Evolutionary conservation across 2,888 invertebrate species (phyloP).

Genomic region (Fragum whitleyi): DNA sequence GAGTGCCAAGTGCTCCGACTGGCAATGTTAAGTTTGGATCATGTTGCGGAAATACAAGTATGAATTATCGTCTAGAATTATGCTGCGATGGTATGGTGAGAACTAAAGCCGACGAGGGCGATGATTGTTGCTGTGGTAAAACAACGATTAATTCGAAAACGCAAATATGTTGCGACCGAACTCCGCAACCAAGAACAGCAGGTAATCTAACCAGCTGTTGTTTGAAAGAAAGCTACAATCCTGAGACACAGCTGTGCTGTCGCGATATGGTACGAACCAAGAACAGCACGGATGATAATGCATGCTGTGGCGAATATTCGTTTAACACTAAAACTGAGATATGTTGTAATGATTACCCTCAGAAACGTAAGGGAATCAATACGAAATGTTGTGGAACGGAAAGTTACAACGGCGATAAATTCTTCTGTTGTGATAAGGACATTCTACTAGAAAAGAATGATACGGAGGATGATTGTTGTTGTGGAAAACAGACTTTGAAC

Average conservation of each 20-base stretch:
- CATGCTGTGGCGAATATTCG: constrained; percentile 53
- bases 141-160: constrained; percentile 40
- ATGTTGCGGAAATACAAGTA: constrained; percentile 54
- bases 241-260: constrained; percentile 51
- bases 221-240: constrained; percentile 47
- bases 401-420: constrained; percentile 50
- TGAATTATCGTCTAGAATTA: constrained; percentile 46
- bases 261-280: constrained; percentile 43
- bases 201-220: constrained; percentile 48
- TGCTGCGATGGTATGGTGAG: constrained; percentile 48
- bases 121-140: constrained; percentile 55
- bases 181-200: constrained; percentile 48
- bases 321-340: constrained; percentile 52
- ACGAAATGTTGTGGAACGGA: constrained; percentile 56
- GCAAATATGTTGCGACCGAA: constrained; percentile 49
- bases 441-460: constrained; percentile 30
- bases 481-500: constrained; percentile 54
- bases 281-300: constrained; percentile 55
- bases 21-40: constrained; percentile 46
- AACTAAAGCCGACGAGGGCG: constrained; percentile 28
- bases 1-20: constrained; percentile 44
- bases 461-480: constrained; percentile 49
- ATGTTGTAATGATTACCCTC: constrained; percentile 55
- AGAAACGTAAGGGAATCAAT: constrained; percentile 40
- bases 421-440: constrained; percentile 52